Evolutionary conservation across 2,113 vertebrate species (phyloP).

Genomic region (Prochilodus magdalenae): DNA sequence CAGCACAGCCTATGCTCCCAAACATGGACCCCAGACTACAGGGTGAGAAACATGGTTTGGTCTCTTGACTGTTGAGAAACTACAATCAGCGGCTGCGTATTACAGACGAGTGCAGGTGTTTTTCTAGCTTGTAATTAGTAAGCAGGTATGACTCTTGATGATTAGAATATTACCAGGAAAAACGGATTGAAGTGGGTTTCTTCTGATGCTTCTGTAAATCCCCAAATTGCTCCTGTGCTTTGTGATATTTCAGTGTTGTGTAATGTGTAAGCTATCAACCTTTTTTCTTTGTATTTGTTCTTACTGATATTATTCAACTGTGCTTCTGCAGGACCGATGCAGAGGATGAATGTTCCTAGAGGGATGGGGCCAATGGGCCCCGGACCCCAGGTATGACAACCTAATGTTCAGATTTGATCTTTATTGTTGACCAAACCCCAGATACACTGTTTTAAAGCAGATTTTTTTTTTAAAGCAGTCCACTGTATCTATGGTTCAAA

Average conservation of each 20-base stretch:
- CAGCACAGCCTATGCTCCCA: slow-evolving; percentile 96
- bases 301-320: neutral
- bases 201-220: too few species aligned
- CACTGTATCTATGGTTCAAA: too few species aligned
- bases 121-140: too few species aligned
- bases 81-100: neutral
- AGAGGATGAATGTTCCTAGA: slow-evolving; percentile 97
- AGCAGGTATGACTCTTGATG: too few species aligned
- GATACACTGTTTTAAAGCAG: too few species aligned
- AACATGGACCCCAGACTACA: slow-evolving; percentile 99
- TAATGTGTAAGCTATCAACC: too few species aligned
- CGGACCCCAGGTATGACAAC: slow-evolving; percentile 87
- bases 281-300: neutral
- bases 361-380: slow-evolving; percentile 98
- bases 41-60: slow-evolving; percentile 75
- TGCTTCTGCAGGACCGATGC: slow-evolving; percentile 90
- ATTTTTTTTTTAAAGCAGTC: too few species aligned
- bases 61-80: neutral
- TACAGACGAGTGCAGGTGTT: neutral
- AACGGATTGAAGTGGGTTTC: neutral
- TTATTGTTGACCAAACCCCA: neutral
- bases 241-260: too few species aligned
- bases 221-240: neutral
- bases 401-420: neutral
- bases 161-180: too few species aligned